Evolutionary conservation across 2,797 vertebrate genomes (phyloP).

Genomic region (Nyctalus aviator): DNA sequence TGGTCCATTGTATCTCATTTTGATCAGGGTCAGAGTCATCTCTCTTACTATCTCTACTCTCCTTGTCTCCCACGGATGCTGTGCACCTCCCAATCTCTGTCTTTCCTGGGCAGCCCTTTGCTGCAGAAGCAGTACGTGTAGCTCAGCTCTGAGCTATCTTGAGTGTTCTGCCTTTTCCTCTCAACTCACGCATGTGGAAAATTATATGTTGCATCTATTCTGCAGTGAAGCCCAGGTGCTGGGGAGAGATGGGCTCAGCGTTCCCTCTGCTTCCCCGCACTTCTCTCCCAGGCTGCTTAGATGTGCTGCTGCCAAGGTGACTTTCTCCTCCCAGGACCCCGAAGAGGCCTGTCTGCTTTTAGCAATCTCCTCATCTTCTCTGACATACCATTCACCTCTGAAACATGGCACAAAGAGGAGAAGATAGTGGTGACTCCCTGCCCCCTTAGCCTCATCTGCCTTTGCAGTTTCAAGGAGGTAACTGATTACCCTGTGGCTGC

Average conservation of each 20-base stretch:
- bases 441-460: neutral
- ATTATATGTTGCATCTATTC: neutral
- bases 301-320: neutral
- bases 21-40: too few relatives aligned
- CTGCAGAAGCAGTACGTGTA: neutral
- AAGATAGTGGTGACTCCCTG: neutral
- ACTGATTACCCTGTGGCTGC: neutral
- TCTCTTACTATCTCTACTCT: neutral
- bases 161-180: neutral
- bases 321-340: neutral
- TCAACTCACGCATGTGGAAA: neutral
- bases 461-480: neutral
- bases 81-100: neutral
- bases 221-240: neutral
- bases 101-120: neutral
- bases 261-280: neutral
- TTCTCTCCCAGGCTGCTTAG: neutral
- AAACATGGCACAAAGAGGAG: neutral
- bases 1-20: neutral
- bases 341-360: neutral
- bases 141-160: neutral
- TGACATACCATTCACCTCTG: neutral
- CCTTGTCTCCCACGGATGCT: rapidly evolving
- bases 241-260: neutral
- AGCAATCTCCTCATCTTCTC: neutral